Evolutionary conservation across 2,113 vertebrate genomes (phyloP), one percentile per base, ranked within the genome.

Genomic region (Pseudopipra pipra): DNA sequence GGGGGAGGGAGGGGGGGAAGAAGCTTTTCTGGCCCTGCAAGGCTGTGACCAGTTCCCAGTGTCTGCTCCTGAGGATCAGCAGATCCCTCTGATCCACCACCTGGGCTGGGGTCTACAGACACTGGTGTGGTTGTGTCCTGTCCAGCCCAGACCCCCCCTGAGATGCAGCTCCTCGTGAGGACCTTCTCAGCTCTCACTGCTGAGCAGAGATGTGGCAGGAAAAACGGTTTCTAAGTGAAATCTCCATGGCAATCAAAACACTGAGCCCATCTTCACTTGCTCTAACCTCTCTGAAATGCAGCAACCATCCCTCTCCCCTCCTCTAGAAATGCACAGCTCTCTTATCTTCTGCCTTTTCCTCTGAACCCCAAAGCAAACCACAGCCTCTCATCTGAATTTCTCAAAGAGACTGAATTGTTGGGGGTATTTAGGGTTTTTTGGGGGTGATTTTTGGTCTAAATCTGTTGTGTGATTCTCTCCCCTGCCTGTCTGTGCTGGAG

Each of bases 231-330:
- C 89, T 66, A 93, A 96, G 93, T 55, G 73, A 89, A 87, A 92
- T 96, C 93, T 96, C 87, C 89, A 85, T 95, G 93, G 89, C 90
- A 94, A 97, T 96, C 91, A 78, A 88, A 82, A 82, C 77, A 75
- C 73, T 0, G n/a, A 96, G 86, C 89, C 89, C 9, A 6, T 83
- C 89, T 90, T 76, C 70, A 14, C 51, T 96, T 49, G 71, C 87
- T 91, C 8, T 71, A 85, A 94, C 92, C 93, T 94, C 89, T 90
- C 74, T 39, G 81, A 85, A 84, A 83, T 5, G 54, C 73, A 85
- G 85, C 65, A 67, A 6, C 1, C 4, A 55, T 56, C 55, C 62
- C 80, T 66, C 66, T 85, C 33, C 55, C 41, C 65, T 83, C 10
- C 73, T 49, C 54, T 9, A 7, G 59, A 44, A 63, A 21, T n/a